Evolutionary conservation across 2,797 vertebrate genomes (phyloP).

Genomic region (Erithacus rubecula): DNA sequence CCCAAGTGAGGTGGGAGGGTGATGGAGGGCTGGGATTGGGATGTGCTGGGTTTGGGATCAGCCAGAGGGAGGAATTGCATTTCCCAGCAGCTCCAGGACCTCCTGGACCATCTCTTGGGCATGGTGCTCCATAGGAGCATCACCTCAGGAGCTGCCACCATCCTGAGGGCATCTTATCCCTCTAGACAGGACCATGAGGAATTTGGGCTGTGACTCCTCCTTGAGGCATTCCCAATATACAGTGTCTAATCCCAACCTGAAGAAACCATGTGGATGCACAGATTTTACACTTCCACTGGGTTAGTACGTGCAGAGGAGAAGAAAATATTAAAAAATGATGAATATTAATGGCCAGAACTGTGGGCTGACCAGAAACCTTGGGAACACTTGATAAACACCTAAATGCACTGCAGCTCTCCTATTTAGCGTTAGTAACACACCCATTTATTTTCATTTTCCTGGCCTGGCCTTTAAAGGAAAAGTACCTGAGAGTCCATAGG

Average conservation of each 20-base stretch:
- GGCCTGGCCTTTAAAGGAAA: not conserved
- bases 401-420: not conserved
- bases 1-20: not conserved
- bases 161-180: not conserved
- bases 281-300: not conserved
- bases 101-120: not conserved
- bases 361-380: not conserved
- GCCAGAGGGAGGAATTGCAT: fast-evolving
- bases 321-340: not conserved
- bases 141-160: too few species aligned
- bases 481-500: conserved; percentile 79
- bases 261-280: fast-evolving
- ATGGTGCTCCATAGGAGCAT: not conserved
- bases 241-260: not conserved
- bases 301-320: not conserved
- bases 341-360: not conserved
- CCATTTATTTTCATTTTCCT: not conserved
- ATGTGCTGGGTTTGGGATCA: not conserved
- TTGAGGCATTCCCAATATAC: not conserved
- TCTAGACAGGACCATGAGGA: fast-evolving
- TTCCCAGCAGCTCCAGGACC: not conserved
- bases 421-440: not conserved
- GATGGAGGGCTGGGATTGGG: not conserved
- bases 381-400: not conserved
- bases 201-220: not conserved